Conservation (phyloP, 2,888 invertebrate genomes). For the Brenthis hecate region DNA sequence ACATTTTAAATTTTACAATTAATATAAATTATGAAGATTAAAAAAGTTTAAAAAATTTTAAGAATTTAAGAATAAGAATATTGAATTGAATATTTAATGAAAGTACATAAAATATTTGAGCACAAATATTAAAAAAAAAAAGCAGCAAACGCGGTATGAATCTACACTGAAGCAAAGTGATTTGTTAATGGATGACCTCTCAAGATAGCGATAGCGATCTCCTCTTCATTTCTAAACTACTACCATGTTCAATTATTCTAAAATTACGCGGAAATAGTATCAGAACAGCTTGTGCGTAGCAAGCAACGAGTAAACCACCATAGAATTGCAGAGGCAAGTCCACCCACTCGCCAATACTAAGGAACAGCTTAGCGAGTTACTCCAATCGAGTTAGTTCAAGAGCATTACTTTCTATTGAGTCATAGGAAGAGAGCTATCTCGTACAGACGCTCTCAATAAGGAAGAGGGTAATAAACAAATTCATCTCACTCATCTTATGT, state of each 20-base stretch:
- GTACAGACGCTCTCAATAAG: constrained; percentile 81
- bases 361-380: constrained; percentile 59
- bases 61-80: no score
- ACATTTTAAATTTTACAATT: no score
- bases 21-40: no score
- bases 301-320: constrained; percentile 24
- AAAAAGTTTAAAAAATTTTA: no score
- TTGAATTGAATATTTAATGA: no score
- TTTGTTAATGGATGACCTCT: no score
- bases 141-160: no score
- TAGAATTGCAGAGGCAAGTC: constrained; percentile 44
- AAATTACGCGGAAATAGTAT: constrained; percentile 1
- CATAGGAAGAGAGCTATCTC: constrained; percentile 82
- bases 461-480: constrained; percentile 82
- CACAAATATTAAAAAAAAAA: no score
- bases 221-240: constrained; percentile 1
- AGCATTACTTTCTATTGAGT: constrained; percentile 81
- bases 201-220: no score
- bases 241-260: neutral
- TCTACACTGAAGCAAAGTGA: no score
- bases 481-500: constrained; percentile 80
- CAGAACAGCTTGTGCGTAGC: neutral
- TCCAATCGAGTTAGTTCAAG: constrained; percentile 72
- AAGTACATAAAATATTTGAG: no score
- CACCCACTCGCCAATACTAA: constrained; percentile 58